A percentile compares a stretch with the other conserved stretches of the same genome.
Evolutionary conservation across 92 coral and sea anemone species (phyloP).

Genomic region (Anthopleura xanthogrammica): DNA sequence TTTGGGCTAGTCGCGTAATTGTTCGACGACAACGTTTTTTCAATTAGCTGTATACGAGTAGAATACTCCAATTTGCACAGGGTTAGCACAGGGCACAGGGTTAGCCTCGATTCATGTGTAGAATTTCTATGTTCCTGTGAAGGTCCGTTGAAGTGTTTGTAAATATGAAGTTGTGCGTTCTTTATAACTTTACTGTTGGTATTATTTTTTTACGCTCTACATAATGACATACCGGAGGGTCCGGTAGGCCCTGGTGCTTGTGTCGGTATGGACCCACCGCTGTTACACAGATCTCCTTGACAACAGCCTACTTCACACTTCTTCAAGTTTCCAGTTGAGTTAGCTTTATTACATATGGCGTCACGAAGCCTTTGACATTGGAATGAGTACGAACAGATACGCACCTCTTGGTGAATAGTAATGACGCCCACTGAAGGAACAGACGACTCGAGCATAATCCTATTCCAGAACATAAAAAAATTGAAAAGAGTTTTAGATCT

Average conservation of each 20-base stretch:
- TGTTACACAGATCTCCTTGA: conserved; percentile 27
- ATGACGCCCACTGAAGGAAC: neutral
- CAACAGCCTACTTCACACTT: conserved; percentile 36
- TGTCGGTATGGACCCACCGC: neutral
- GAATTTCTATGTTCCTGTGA: no score
- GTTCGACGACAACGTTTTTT: no score
- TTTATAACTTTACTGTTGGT: no score
- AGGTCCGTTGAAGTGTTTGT: no score
- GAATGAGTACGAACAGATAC: neutral
- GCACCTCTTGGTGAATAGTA: neutral
- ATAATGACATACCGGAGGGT: conserved; percentile 2
- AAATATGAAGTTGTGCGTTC: no score
- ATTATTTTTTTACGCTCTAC: no score
- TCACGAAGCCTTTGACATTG: neutral
- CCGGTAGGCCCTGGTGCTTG: conserved; percentile 6
- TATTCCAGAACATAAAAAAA: neutral
- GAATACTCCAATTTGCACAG: no score
- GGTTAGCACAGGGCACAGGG: no score
- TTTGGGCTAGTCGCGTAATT: no score
- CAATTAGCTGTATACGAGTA: no score
- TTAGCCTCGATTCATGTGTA: no score
- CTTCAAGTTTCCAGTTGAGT: conserved; percentile 13
- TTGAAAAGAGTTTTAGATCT: neutral
- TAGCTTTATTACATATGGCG: neutral
- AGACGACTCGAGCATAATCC: neutral